A percentile compares a stretch with the other conserved stretches of the same genome.
Evolutionary conservation across 2,888 invertebrate genomes (phyloP).

Genomic region (Caenorhabditis doughertyi): DNA sequence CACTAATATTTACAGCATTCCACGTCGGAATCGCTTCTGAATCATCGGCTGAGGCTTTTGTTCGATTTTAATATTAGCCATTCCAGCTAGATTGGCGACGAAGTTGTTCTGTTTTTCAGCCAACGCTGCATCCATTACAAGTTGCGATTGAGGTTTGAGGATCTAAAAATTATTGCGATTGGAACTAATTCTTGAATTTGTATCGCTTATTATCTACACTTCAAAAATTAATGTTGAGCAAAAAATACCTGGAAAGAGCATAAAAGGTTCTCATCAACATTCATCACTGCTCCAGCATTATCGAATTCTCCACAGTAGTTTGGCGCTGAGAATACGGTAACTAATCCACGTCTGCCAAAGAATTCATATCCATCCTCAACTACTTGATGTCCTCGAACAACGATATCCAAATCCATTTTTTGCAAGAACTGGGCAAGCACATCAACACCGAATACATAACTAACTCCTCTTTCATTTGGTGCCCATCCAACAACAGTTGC

Average conservation of each 20-base stretch:
- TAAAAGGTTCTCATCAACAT: conserved; percentile 81
- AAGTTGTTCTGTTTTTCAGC: conserved; percentile 70
- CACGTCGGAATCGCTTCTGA: conserved; percentile 77
- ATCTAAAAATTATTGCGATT: conserved; percentile 65
- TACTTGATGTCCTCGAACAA: conserved; percentile 81
- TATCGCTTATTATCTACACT: too few species aligned
- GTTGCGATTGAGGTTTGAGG: conserved; percentile 73
- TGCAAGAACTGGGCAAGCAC: conserved; percentile 79
- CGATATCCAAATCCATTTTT: conserved; percentile 82
- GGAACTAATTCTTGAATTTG: too few species aligned
- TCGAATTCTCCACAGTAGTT: conserved; percentile 86
- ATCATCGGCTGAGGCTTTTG: conserved; percentile 66
- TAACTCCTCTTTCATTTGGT: conserved; percentile 80
- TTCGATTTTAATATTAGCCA: conserved; percentile 73
- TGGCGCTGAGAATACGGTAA: conserved; percentile 86
- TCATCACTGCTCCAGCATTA: conserved; percentile 86
- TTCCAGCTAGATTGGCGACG: conserved; percentile 65
- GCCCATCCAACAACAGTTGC: conserved; percentile 79
- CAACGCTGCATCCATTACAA: conserved; percentile 68
- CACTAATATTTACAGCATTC: conserved; percentile 72
- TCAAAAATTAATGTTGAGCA: too few species aligned
- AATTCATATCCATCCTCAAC: conserved; percentile 81
- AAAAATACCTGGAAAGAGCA: conserved; percentile 81
- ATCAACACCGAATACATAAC: conserved; percentile 81
- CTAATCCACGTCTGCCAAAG: conserved; percentile 83